phyloP scores from a whole-genome alignment of 2,888 invertebrate species.

The Dioctria linearis region DNA sequence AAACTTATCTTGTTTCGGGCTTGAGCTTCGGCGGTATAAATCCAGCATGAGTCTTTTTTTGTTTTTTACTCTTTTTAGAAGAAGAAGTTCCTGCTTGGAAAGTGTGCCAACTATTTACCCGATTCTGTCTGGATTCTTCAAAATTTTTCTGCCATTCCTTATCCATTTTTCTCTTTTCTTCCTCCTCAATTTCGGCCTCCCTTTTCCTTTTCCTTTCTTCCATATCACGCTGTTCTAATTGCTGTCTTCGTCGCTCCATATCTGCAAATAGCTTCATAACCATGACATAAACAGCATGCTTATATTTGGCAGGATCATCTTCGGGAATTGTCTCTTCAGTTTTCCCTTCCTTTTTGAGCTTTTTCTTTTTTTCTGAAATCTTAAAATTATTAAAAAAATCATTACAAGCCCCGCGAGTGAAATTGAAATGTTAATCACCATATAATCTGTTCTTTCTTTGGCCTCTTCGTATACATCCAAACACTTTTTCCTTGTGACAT shows the following conservation, averaged over 20 bases:
- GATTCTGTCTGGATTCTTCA: conserved; percentile 94
- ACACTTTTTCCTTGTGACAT: conserved; percentile 93
- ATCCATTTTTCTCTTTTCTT: conserved; percentile 89
- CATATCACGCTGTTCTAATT: conserved; percentile 89
- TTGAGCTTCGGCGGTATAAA: conserved; percentile 95
- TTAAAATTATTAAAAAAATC: conserved; percentile 66
- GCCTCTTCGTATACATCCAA: conserved; percentile 98
- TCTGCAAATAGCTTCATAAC: conserved; percentile 98
- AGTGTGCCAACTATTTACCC: conserved; percentile 94
- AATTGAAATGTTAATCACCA: conserved; percentile 74
- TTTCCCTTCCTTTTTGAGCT: conserved; percentile 92
- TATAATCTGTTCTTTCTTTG: conserved; percentile 92
- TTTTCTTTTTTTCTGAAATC: conserved; percentile 95
- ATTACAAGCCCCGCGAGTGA: neutral
- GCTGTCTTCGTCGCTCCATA: conserved; percentile 92
- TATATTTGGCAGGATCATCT: conserved; percentile 87
- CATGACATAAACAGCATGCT: conserved; percentile 97
- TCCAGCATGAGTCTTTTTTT: conserved; percentile 81
- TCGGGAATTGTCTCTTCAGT: conserved; percentile 84
- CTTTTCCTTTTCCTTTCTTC: conserved; percentile 95
- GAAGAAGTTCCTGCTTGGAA: conserved; percentile 81
- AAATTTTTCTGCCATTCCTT: conserved; percentile 99
- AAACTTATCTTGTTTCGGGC: conserved; percentile 86
- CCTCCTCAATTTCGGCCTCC: conserved; percentile 93
- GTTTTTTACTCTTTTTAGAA: conserved; percentile 80